A percentile compares a stretch with the other conserved stretches of the same genome.
Conservation (phyloP, 2,113 vertebrate species). For the Sminthopsis crassicaudata region DNA sequence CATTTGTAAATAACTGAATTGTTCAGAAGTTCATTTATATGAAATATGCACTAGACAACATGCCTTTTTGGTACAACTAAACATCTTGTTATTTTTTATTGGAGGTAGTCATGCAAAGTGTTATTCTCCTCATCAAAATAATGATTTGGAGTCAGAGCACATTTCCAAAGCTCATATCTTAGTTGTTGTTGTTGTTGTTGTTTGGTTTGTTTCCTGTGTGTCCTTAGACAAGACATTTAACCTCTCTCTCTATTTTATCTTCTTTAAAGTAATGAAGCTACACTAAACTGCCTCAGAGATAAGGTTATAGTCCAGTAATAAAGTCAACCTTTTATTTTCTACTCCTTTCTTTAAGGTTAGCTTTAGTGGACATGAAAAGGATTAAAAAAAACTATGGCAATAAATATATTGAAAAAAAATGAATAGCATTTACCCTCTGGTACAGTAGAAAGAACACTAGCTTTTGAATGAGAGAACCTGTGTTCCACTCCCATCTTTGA, state of each 20-base stretch:
- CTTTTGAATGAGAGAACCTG: background rate
- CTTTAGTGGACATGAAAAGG: background rate
- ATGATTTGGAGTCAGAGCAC: background rate
- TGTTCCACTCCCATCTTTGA: background rate
- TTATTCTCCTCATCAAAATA: background rate
- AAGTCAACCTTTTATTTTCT: background rate
- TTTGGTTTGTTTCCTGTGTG: background rate
- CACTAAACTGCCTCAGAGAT: background rate
- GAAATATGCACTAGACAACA: background rate
- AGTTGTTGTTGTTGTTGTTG: background rate
- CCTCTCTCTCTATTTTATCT: background rate
- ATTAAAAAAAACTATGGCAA: background rate
- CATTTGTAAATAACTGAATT: background rate
- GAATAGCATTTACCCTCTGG: background rate
- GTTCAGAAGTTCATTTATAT: background rate
- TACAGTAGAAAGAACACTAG: background rate
- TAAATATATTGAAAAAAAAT: background rate
- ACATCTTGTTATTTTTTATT: slow-evolving; percentile 6
- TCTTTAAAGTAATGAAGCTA: background rate
- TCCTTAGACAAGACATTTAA: background rate
- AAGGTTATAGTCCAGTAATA: background rate
- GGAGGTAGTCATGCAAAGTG: background rate
- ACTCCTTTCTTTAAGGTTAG: background rate
- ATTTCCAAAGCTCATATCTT: background rate
- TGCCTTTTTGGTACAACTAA: background rate